phyloP scores from a whole-genome alignment of 2,797 vertebrate genomes.

The Australoheros facetus region DNA sequence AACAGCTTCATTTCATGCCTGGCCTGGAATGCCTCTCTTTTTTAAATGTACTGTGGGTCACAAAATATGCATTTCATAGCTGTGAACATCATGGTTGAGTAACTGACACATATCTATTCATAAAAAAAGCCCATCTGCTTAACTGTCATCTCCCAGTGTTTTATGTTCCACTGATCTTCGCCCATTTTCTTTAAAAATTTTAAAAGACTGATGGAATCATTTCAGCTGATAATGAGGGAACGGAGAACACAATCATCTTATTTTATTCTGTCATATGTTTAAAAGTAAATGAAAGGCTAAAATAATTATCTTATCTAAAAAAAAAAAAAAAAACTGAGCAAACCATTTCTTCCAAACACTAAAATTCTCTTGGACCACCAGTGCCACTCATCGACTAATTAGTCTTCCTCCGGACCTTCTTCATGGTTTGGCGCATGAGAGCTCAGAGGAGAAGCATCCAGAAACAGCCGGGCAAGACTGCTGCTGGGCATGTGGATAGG shows the following conservation, averaged over 20 bases:
- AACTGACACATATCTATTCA: slow-evolving; percentile 40
- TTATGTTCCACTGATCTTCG: slow-evolving; percentile 39
- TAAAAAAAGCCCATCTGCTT: slow-evolving; percentile 27
- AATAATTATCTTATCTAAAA: slow-evolving; percentile 2
- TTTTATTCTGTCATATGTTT: slow-evolving; percentile 6
- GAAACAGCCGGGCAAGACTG: slow-evolving; percentile 53
- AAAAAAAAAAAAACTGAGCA: slow-evolving; percentile 10
- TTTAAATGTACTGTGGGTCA: slow-evolving; percentile 58
- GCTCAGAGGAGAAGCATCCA: slow-evolving; percentile 55
- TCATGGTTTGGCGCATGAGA: slow-evolving; percentile 49
- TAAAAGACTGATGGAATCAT: slow-evolving; percentile 4
- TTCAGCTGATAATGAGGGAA: slow-evolving; percentile 17
- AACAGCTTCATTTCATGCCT: slow-evolving; percentile 63
- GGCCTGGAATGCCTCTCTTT: slow-evolving; percentile 37
- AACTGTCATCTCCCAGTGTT: slow-evolving; percentile 27
- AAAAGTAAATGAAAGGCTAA: background rate
- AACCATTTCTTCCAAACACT: slow-evolving; percentile 28
- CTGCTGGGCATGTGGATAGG: slow-evolving; percentile 59
- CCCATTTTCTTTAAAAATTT: slow-evolving; percentile 19
- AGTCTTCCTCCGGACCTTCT: slow-evolving; percentile 57
- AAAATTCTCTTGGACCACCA: slow-evolving; percentile 41
- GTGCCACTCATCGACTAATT: slow-evolving; percentile 63
- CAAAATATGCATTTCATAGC: slow-evolving; percentile 58
- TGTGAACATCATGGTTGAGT: slow-evolving; percentile 24
- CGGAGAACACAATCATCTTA: slow-evolving; percentile 6